Conservation (phyloP, 2,113 vertebrate species). For the Phrynosoma platyrhinos region DNA sequence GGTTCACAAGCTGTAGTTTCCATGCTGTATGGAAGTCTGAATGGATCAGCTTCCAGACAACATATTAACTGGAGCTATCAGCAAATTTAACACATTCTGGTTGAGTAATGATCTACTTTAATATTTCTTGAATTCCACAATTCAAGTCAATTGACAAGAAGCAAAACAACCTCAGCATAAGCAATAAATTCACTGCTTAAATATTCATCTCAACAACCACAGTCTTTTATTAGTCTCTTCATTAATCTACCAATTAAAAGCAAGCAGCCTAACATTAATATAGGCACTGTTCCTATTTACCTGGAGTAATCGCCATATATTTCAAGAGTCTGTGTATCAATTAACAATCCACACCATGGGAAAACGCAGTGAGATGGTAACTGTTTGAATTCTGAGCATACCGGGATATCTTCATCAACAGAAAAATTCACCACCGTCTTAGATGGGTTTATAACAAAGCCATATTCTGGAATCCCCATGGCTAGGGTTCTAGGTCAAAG, state of each 20-base stretch:
- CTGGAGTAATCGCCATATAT: slow-evolving; percentile 89
- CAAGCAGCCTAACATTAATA: background rate
- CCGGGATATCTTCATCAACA: slow-evolving; percentile 53
- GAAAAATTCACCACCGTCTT: slow-evolving; percentile 93
- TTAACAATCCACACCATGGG: slow-evolving; percentile 91
- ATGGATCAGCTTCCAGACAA: background rate
- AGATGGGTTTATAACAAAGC: slow-evolving; percentile 84
- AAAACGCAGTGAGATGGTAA: slow-evolving; percentile 82
- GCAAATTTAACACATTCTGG: background rate
- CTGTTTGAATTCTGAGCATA: slow-evolving; percentile 60
- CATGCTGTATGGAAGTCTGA: background rate
- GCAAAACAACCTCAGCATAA: background rate
- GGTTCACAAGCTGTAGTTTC: background rate
- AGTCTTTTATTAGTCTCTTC: background rate
- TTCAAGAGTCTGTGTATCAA: slow-evolving; percentile 86
- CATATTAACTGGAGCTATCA: background rate
- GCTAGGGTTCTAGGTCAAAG: slow-evolving; percentile 81
- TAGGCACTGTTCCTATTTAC: slow-evolving; percentile 66
- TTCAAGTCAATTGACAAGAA: background rate
- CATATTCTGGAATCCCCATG: slow-evolving; percentile 87
- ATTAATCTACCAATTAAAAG: background rate
- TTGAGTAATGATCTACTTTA: background rate
- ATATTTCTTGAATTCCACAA: background rate
- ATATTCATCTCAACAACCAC: background rate
- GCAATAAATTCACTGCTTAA: background rate